Evolutionary conservation across 1,140 invertebrate genomes (phyloP).

Genomic region (Zaprionus gabonicus): DNA sequence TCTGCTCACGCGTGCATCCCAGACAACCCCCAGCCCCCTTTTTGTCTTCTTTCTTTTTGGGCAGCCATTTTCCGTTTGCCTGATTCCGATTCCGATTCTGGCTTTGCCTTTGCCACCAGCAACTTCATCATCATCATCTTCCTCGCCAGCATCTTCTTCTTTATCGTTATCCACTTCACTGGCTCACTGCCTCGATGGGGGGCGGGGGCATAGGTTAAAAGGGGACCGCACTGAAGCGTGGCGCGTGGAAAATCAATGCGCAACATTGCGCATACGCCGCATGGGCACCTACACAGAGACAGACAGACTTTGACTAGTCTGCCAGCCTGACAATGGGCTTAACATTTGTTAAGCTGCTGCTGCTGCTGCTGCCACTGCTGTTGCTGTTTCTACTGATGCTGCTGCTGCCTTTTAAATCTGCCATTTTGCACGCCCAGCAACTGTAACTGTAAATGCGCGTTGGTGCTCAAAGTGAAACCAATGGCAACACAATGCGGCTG

Average conservation of each 20-base stretch:
- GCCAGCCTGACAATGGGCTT: slow-evolving; percentile 47
- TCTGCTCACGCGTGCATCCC: slow-evolving; percentile 40
- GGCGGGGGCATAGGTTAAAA: slow-evolving; percentile 1
- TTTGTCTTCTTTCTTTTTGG: slow-evolving; percentile 43
- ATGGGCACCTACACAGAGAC: slow-evolving; percentile 1
- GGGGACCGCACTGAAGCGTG: slow-evolving; percentile 26
- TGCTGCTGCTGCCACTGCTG: background rate
- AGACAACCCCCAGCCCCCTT: slow-evolving; percentile 12
- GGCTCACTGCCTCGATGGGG: slow-evolving; percentile 21
- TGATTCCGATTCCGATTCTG: slow-evolving; percentile 10
- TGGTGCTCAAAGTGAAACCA: slow-evolving; percentile 46
- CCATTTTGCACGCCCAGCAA: slow-evolving; percentile 41
- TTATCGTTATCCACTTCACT: slow-evolving; percentile 48
- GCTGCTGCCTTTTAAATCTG: slow-evolving; percentile 38
- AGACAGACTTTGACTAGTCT: background rate
- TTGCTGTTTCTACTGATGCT: background rate
- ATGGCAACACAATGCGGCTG: slow-evolving; percentile 41
- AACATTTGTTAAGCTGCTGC: slow-evolving; percentile 36
- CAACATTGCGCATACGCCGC: slow-evolving; percentile 58
- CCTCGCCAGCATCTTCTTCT: slow-evolving; percentile 18
- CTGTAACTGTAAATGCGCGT: slow-evolving; percentile 53
- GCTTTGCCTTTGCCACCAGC: slow-evolving; percentile 29
- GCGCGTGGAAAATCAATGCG: slow-evolving; percentile 68
- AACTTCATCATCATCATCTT: slow-evolving; percentile 9
- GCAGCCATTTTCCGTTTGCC: slow-evolving; percentile 66